Evolutionary conservation across 2,888 invertebrate genomes (phyloP), one percentile per base, ranked within the genome.

Genomic region (Electrophaes corylata): DNA sequence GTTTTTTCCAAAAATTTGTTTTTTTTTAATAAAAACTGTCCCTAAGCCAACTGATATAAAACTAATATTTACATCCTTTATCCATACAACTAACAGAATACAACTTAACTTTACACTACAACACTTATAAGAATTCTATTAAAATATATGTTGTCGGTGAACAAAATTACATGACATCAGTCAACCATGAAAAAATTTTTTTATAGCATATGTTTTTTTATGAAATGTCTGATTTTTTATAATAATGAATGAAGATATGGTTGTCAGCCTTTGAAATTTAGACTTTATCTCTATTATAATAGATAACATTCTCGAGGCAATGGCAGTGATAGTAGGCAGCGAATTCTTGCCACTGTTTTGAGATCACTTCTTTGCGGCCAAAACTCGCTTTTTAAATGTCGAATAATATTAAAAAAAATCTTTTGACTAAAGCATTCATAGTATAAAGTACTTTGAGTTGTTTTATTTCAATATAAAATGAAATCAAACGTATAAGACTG

Each of bases 31-130:
- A 23, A 44, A 29, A 48, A 41, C 18, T 44, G 44, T 43, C 12
- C 12, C 8, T 46, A 37, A 43, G 61, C 67, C 62, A 72, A 64
- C 20, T 43, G 70, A 75, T 80, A 67, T 75, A 78, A 82, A 80
- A 84, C 81, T 89, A 89, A 88, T 90, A 90, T 91, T 76, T 91
- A 91, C 91, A 91, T 88, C 85, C 88, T 89, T 88, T 91, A 81
- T 88, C 70, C 67, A 78, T 73, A 73, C 69, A 78, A 76, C 66
- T 29, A 69, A 67, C 52, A 52, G 41, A 55, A 49, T 57, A 62
- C 5, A 64, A 60, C 62, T 69, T 65, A 46, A 54, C 58, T 71
- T 69, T 73, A 73, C 63, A 59, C 69, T 73, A 78, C 66, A 77
- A 64, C 65, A 67, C 51, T 58, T 62, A 62, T 18, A 50, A 40